Percentiles rank a stretch among this genome's conserved stretches.
phyloP scores from a whole-genome alignment of 2,888 invertebrate species.

The Philereme vetulata region DNA sequence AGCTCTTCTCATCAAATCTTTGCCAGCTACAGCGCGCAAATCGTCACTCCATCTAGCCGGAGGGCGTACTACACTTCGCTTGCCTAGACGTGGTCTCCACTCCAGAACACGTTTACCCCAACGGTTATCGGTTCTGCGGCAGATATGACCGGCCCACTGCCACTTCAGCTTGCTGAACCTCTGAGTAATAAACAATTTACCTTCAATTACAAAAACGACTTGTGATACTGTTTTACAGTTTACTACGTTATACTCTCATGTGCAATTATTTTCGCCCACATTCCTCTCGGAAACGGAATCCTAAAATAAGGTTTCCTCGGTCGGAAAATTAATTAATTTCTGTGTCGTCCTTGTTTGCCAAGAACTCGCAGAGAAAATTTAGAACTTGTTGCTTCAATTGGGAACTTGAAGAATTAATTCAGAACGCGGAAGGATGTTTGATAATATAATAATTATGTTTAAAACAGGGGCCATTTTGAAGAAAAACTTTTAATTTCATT shows the following conservation, averaged over 20 bases:
- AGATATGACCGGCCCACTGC: too few relatives aligned
- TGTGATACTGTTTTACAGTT: slow-evolving; percentile 5
- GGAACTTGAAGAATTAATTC: neutral
- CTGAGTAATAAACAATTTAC: too few relatives aligned
- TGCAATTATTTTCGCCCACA: slow-evolving; percentile 26
- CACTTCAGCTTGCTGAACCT: too few relatives aligned
- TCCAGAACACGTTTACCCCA: too few relatives aligned
- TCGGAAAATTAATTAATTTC: slow-evolving; percentile 38
- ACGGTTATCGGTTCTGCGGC: too few relatives aligned
- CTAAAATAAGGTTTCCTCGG: slow-evolving; percentile 30
- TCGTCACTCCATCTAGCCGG: too few relatives aligned
- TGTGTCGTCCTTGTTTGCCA: slow-evolving; percentile 32
- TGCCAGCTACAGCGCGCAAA: too few relatives aligned
- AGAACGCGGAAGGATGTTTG: neutral
- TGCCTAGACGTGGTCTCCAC: too few relatives aligned
- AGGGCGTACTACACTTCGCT: too few relatives aligned
- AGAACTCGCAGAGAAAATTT: slow-evolving; percentile 42
- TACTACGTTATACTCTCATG: slow-evolving; percentile 15
- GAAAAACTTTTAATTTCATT: neutral
- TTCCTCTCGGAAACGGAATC: slow-evolving; percentile 15
- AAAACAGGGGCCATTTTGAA: neutral
- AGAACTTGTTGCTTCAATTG: slow-evolving; percentile 41
- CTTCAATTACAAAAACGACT: neutral
- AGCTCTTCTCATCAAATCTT: too few relatives aligned
- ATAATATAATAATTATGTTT: neutral